phyloP scores from a whole-genome alignment of 2,888 invertebrate genomes.

The Hydrotaea cyrtoneurina region DNA sequence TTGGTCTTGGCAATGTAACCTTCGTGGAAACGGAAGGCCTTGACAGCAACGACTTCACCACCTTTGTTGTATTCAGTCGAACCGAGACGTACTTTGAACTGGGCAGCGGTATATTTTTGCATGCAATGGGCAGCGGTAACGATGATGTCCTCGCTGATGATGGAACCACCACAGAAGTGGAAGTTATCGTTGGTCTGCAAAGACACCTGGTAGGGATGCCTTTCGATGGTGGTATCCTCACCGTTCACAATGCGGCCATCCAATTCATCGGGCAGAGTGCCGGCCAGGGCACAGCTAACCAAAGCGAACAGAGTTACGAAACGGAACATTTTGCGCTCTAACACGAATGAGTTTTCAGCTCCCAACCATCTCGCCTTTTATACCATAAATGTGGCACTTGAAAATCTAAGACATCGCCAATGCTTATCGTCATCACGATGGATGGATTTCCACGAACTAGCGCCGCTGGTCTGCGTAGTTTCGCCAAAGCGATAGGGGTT shows the following conservation, averaged over 20 bases:
- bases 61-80: slow-evolving; percentile 75
- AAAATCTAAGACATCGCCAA: not conserved
- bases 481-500: too few relatives aligned
- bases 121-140: slow-evolving; percentile 81
- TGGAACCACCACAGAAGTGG: slow-evolving; percentile 82
- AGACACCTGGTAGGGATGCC: slow-evolving; percentile 81
- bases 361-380: not conserved
- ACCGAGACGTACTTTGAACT: slow-evolving; percentile 78
- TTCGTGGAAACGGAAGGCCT: slow-evolving; percentile 74
- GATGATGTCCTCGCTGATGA: slow-evolving; percentile 75
- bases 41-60: slow-evolving; percentile 78
- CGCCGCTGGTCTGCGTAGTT: too few relatives aligned
- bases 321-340: slow-evolving; percentile 66
- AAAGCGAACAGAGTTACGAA: slow-evolving; percentile 64
- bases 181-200: slow-evolving; percentile 73
- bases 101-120: slow-evolving; percentile 64
- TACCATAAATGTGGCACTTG: not conserved
- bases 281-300: slow-evolving; percentile 68
- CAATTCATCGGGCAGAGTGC: slow-evolving; percentile 61
- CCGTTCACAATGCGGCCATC: slow-evolving; percentile 81
- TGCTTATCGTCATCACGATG: too few relatives aligned
- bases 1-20: slow-evolving; percentile 75
- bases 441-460: too few relatives aligned
- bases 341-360: not conserved
- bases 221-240: slow-evolving; percentile 76